Conservation (phyloP, 2,797 vertebrate genomes). For the Diplodus sargus region DNA sequence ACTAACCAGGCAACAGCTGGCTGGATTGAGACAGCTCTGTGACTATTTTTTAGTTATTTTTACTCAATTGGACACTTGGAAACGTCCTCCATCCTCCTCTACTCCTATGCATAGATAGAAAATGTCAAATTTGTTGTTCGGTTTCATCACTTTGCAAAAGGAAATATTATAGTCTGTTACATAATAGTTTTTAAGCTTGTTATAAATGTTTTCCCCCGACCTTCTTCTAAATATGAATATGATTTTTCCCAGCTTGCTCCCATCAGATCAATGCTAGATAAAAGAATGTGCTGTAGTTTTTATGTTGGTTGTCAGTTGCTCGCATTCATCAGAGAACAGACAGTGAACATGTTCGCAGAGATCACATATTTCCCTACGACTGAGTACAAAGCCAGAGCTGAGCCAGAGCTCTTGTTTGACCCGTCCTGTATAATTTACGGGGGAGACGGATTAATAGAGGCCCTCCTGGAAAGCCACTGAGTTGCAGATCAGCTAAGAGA, state of each 20-base stretch:
- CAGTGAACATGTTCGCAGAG: conserved; percentile 15
- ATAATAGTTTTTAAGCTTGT: not conserved
- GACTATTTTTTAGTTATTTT: not conserved
- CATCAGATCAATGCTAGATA: not conserved
- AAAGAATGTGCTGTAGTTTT: not conserved
- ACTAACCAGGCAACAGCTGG: no score
- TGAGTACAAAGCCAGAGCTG: conserved; percentile 31
- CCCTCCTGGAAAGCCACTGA: conserved; percentile 78
- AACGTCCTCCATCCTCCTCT: not conserved
- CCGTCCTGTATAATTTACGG: conserved; percentile 71
- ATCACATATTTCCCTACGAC: conserved; percentile 40
- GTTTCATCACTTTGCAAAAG: not conserved
- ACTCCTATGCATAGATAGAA: not conserved
- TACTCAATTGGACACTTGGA: not conserved
- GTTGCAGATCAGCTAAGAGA: conserved; percentile 72
- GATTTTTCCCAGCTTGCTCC: conserved; percentile 2
- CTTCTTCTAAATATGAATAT: not conserved
- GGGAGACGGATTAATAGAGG: conserved; percentile 72
- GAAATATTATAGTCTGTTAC: not conserved
- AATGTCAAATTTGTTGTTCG: not conserved
- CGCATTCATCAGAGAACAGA: conserved; percentile 32
- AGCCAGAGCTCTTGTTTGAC: conserved; percentile 55
- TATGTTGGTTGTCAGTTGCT: conserved; percentile 12
- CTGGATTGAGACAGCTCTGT: no score
- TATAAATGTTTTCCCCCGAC: not conserved